Evolutionary conservation across 1,140 invertebrate genomes (phyloP).

Genomic region (Magallana ariakensis): DNA sequence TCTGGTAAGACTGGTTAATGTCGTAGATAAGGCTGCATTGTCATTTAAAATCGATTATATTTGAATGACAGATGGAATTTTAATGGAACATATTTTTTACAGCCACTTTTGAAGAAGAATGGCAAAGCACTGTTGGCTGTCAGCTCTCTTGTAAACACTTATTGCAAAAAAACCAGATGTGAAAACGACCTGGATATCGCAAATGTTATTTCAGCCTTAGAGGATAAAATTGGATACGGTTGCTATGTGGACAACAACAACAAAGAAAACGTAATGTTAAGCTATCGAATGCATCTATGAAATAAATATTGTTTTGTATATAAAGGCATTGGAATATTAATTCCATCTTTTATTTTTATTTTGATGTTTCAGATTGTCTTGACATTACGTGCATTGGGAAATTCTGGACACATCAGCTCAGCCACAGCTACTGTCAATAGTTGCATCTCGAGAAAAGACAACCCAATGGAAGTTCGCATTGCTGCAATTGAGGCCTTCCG

Average conservation of each 20-base stretch:
- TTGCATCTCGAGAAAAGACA: constrained; percentile 85
- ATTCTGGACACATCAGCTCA: constrained; percentile 88
- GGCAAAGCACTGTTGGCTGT: no score
- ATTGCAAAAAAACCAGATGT: no score
- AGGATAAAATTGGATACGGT: no score
- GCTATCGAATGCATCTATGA: not conserved
- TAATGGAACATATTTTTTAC: no score
- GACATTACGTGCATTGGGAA: constrained; percentile 91
- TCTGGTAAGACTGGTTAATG: no score
- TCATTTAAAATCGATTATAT: no score
- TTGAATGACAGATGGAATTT: no score
- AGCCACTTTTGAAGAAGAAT: no score
- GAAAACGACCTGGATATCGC: no score
- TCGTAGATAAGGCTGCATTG: no score
- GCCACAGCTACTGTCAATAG: constrained; percentile 84
- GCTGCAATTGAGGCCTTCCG: constrained; percentile 89
- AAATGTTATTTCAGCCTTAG: no score
- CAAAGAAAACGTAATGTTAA: constrained; percentile 83
- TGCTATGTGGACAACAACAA: constrained; percentile 83
- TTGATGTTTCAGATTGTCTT: constrained; percentile 59
- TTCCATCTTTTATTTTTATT: not conserved
- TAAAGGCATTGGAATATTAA: not conserved
- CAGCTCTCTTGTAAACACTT: no score
- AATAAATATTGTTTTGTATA: not conserved
- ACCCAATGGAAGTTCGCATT: constrained; percentile 86